These are phyloP conservation scores for Drosophila yooni DNA, from an alignment of 2,888 invertebrate species.

Conservation along the genomic window DNA sequence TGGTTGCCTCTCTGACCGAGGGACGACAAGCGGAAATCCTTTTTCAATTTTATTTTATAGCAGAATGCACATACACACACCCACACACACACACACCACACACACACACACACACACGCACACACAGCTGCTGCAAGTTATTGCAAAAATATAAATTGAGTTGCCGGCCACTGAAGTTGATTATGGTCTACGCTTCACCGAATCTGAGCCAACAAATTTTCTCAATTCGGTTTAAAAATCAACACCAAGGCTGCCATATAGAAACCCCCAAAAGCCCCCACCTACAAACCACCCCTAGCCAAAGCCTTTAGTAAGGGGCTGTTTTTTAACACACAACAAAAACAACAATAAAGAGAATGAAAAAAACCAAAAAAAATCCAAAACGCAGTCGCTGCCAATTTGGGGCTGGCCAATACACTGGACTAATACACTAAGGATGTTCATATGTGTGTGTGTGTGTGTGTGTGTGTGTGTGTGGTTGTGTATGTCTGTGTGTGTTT, in stretches of 20 bases:
- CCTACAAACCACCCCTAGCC: constrained; percentile 12
- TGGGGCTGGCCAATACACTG: constrained; percentile 45
- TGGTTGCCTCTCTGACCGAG: constrained; percentile 65
- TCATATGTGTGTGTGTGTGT: constrained; percentile 15
- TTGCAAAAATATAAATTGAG: constrained; percentile 78
- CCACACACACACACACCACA: constrained; percentile 31
- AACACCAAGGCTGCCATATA: constrained; percentile 52
- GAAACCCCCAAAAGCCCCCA: constrained; percentile 8
- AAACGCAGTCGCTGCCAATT: constrained; percentile 38
- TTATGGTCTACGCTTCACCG: constrained; percentile 81
- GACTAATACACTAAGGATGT: constrained; percentile 49
- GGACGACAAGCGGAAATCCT: constrained; percentile 77
- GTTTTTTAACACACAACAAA: constrained; percentile 24
- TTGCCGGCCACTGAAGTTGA: constrained; percentile 83
- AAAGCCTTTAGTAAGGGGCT: constrained; percentile 31
- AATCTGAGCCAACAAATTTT: constrained; percentile 80
- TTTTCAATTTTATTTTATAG: constrained; percentile 76
- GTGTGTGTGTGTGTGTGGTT: not conserved
- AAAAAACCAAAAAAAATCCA: not conserved
- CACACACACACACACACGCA: constrained; percentile 20
- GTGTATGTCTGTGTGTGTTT: constrained; percentile 24
- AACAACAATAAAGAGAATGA: constrained; percentile 7
- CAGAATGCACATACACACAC: constrained; percentile 38
- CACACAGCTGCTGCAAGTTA: constrained; percentile 69
- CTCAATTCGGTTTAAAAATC: constrained; percentile 80